A percentile compares a stretch with the other conserved stretches of the same genome.
Conservation (phyloP, 2,888 invertebrate species). For the Tipula unca region DNA sequence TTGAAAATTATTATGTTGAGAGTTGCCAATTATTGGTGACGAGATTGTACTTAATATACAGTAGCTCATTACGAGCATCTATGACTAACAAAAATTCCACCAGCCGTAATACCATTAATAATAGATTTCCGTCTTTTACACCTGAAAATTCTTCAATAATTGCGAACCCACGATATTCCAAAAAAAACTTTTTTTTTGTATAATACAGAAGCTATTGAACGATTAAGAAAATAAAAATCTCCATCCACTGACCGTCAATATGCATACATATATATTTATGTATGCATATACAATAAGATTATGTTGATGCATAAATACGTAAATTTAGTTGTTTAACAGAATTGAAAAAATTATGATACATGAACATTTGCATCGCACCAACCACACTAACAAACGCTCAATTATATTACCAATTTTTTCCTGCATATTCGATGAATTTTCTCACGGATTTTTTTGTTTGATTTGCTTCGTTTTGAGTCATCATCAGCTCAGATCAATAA, state of each 20-base stretch:
- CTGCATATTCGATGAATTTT: background rate
- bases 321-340: background rate
- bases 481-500: background rate
- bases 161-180: background rate
- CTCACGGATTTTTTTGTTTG: background rate
- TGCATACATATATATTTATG: background rate
- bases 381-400: background rate
- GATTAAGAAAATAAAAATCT: background rate
- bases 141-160: background rate
- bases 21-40: too few relatives aligned
- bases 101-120: background rate
- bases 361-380: background rate
- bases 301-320: background rate
- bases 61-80: too few relatives aligned
- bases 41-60: too few relatives aligned
- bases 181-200: background rate
- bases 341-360: background rate
- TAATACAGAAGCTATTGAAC: background rate
- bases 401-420: background rate
- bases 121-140: background rate
- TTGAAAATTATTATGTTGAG: too few relatives aligned
- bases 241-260: background rate
- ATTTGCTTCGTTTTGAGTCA: background rate
- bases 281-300: background rate
- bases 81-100: background rate